A percentile compares a stretch with the other conserved stretches of the same genome.
phyloP scores from a whole-genome alignment of 2,888 invertebrate genomes.

The Drosophila rubida region DNA sequence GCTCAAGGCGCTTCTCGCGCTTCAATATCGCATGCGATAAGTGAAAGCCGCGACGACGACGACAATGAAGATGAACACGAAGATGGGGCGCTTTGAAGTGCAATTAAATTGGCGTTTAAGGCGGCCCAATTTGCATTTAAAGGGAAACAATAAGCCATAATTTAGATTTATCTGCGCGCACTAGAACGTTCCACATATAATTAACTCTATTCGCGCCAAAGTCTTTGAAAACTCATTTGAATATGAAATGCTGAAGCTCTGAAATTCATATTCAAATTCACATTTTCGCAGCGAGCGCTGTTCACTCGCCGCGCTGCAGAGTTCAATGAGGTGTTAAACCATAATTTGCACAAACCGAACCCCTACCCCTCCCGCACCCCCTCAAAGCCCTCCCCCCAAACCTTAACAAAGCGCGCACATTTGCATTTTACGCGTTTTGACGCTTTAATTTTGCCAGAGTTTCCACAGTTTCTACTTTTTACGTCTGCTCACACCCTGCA shows the following conservation, averaged over 20 bases:
- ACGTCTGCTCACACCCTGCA: conserved; percentile 46
- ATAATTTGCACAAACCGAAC: conserved; percentile 82
- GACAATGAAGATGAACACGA: too few species aligned
- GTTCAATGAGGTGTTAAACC: conserved; percentile 84
- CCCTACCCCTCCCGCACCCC: conserved; percentile 1
- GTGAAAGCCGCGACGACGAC: conserved; percentile 18
- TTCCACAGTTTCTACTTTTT: conserved; percentile 34
- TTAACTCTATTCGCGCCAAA: conserved; percentile 70
- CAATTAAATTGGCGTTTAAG: conserved; percentile 56
- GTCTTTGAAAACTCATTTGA: conserved; percentile 81
- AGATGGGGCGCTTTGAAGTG: conserved; percentile 34
- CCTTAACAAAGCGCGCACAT: conserved; percentile 55
- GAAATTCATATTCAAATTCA: conserved; percentile 75
- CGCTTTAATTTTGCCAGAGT: conserved; percentile 67
- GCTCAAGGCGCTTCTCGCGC: conserved; percentile 34
- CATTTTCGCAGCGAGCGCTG: conserved; percentile 60
- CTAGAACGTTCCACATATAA: conserved; percentile 51
- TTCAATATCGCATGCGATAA: conserved; percentile 30
- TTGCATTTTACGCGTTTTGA: conserved; percentile 79
- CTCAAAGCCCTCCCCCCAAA: conserved; percentile 12
- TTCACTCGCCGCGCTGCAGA: conserved; percentile 37
- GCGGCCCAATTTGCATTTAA: conserved; percentile 59
- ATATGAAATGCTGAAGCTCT: conserved; percentile 69
- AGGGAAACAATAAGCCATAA: conserved; percentile 67
- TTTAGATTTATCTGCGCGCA: conserved; percentile 43